Evolutionary conservation across 2,888 invertebrate genomes (phyloP).

Genomic region (Dorcus hopei): DNA sequence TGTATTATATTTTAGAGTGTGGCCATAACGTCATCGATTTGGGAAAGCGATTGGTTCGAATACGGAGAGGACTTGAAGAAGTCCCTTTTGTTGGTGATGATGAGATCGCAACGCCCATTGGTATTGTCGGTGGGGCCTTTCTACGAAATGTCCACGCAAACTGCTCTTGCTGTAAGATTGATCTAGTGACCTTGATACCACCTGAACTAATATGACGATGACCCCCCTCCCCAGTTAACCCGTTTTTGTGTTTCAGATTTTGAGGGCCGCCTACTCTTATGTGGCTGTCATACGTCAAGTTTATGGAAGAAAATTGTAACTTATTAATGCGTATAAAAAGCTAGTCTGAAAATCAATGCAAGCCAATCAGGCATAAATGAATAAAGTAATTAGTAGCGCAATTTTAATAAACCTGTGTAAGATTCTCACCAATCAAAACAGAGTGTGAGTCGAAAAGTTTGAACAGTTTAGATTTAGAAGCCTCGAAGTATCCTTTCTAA

Average conservation of each 20-base stretch:
- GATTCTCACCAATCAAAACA: too few relatives aligned
- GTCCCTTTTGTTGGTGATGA: constrained; percentile 25
- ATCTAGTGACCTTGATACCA: too few relatives aligned
- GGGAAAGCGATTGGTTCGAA: constrained; percentile 30
- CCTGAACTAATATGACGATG: not conserved
- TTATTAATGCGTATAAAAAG: not conserved
- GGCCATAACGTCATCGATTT: constrained; percentile 22
- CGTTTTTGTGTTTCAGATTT: constrained; percentile 17
- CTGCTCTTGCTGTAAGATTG: constrained; percentile 20
- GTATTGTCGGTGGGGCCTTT: constrained; percentile 30
- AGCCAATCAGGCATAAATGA: too few relatives aligned
- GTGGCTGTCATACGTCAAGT: constrained; percentile 25
- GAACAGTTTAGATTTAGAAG: not conserved
- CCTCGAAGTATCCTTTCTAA: too few relatives aligned
- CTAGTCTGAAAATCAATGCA: too few relatives aligned
- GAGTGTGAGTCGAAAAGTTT: not conserved
- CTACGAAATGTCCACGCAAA: constrained; percentile 30
- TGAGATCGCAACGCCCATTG: constrained; percentile 29
- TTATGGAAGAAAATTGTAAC: constrained; percentile 7
- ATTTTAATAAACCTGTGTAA: not conserved
- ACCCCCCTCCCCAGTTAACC: not conserved
- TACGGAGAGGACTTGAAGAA: constrained; percentile 25
- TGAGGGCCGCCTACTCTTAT: constrained; percentile 24
- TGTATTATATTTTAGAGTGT: constrained; percentile 23
- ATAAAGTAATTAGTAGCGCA: too few relatives aligned